Conservation (phyloP, 2,113 vertebrate genomes). For the Brachypodius melanocephalos region DNA sequence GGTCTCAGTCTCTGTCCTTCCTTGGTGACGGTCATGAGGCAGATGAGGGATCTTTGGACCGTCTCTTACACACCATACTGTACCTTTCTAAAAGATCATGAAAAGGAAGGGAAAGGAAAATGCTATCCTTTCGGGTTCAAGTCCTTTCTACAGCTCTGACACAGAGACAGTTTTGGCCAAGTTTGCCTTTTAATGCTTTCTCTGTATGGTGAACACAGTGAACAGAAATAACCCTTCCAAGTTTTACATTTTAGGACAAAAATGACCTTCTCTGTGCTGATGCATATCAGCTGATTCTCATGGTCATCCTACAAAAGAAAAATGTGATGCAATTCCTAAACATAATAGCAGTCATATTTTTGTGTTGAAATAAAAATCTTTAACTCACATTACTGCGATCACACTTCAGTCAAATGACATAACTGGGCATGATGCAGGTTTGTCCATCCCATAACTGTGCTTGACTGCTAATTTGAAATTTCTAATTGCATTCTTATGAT, state of each 20-base stretch:
- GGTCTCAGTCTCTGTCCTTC: no score
- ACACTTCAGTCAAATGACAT: background rate
- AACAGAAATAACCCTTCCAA: background rate
- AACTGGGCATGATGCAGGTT: background rate
- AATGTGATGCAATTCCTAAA: background rate
- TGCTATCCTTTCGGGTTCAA: background rate
- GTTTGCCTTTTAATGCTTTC: background rate
- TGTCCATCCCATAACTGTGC: background rate
- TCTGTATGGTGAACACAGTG: background rate
- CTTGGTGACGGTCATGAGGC: no score
- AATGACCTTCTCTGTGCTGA: background rate
- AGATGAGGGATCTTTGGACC: no score
- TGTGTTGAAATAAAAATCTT: background rate
- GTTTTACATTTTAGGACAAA: background rate
- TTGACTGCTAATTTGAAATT: constrained; percentile 22
- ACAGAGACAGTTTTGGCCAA: background rate
- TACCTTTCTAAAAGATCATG: background rate
- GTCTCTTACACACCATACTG: background rate
- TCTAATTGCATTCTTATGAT: constrained; percentile 25
- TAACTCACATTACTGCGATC: background rate
- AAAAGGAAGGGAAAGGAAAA: background rate
- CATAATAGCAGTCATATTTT: background rate
- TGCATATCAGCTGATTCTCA: background rate
- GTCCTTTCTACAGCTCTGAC: background rate
- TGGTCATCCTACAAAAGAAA: background rate